A percentile compares a stretch with the other conserved stretches of the same genome.
These are phyloP conservation scores for Aporophyla lueneburgensis DNA, from an alignment of 2,888 invertebrate species.

Conservation along the genomic window DNA sequence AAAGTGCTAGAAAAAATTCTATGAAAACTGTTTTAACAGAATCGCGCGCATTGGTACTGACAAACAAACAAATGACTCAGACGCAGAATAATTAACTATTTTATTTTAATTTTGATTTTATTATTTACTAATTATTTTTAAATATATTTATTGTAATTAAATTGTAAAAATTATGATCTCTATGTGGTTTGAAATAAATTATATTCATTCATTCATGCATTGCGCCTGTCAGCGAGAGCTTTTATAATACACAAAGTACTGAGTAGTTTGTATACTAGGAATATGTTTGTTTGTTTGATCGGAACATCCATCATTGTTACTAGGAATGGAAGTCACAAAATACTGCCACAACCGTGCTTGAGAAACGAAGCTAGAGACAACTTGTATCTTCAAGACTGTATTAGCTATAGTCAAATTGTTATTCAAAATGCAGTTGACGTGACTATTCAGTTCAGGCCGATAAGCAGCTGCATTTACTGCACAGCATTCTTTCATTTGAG, in stretches of 20 bases:
- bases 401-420: neutral
- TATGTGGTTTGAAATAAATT: too few relatives aligned
- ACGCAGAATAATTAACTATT: too few relatives aligned
- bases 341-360: neutral
- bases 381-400: neutral
- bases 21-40: too few relatives aligned
- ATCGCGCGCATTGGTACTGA: too few relatives aligned
- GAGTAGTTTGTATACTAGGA: neutral
- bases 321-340: neutral
- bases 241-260: constrained; percentile 19
- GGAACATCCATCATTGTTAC: neutral
- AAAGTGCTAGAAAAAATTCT: too few relatives aligned
- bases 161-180: too few relatives aligned
- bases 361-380: neutral
- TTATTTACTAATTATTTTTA: too few relatives aligned
- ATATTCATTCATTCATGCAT: too few relatives aligned
- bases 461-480: neutral
- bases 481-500: neutral
- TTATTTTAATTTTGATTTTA: too few relatives aligned
- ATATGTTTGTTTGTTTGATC: constrained; percentile 7
- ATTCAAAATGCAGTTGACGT: neutral
- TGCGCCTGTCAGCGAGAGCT: too few relatives aligned
- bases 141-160: too few relatives aligned
- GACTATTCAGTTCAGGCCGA: neutral
- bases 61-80: too few relatives aligned